Percentiles rank a stretch among this genome's conserved stretches.
phyloP scores from a whole-genome alignment of 2,113 vertebrate genomes.

The Camelus dromedarius region DNA sequence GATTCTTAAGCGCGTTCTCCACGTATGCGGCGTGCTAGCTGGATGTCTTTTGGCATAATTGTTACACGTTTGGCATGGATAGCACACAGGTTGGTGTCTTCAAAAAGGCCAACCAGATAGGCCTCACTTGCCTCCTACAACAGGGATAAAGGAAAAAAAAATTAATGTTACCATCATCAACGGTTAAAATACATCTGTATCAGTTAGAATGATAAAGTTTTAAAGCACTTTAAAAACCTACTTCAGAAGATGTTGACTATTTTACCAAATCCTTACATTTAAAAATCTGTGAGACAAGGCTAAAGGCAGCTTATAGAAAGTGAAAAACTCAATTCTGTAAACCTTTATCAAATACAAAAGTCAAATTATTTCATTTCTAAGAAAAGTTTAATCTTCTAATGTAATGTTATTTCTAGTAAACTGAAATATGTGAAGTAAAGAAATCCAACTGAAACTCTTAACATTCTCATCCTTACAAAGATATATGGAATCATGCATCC shows the following conservation, averaged over 20 bases:
- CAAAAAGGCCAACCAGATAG: constrained; percentile 94
- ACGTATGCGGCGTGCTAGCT: constrained; percentile 94
- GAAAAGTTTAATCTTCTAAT: background rate
- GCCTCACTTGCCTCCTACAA: constrained; percentile 92
- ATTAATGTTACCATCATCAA: background rate
- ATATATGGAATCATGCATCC: background rate
- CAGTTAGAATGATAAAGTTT: background rate
- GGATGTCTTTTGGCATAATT: constrained; percentile 95
- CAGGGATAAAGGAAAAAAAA: constrained; percentile 55
- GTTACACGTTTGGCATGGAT: constrained; percentile 95
- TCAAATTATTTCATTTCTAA: background rate
- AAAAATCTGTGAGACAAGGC: background rate
- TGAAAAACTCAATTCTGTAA: background rate
- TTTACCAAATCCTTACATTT: background rate
- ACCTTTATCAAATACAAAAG: background rate
- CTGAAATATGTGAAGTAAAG: background rate
- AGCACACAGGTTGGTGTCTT: constrained; percentile 94
- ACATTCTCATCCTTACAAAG: background rate
- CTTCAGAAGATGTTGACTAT: background rate
- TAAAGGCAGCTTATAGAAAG: background rate
- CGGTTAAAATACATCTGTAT: background rate
- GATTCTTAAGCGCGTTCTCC: constrained; percentile 91
- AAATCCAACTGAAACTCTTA: background rate
- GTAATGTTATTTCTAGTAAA: background rate
- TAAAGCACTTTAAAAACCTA: background rate